Percentiles rank a stretch among this genome's conserved stretches.
These are phyloP conservation scores for Anabacerthia variegaticeps DNA, from an alignment of 2,797 vertebrate species.

Conservation along the genomic window DNA sequence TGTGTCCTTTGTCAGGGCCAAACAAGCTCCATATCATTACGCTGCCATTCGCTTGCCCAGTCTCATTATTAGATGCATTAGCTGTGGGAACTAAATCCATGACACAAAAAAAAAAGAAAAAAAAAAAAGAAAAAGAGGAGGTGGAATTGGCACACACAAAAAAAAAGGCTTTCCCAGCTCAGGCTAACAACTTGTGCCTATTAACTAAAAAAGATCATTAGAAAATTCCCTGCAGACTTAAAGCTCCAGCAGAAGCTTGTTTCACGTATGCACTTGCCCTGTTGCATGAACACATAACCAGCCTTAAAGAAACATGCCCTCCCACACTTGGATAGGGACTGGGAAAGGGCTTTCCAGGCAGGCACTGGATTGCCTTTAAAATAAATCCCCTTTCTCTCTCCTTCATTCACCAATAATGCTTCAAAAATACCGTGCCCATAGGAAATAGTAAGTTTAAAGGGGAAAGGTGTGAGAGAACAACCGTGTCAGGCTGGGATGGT, in stretches of 20 bases:
- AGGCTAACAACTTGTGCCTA: slow-evolving; percentile 76
- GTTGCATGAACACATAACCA: slow-evolving; percentile 22
- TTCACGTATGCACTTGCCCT: slow-evolving; percentile 60
- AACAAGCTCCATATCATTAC: slow-evolving; percentile 73
- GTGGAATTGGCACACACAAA: slow-evolving; percentile 71
- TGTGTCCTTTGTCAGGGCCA: slow-evolving; percentile 75
- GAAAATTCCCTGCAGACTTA: slow-evolving; percentile 68
- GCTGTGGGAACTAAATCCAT: slow-evolving; percentile 79
- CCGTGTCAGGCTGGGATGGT: not conserved
- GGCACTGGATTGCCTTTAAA: not conserved
- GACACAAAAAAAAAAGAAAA: slow-evolving; percentile 46
- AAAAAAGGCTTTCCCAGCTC: slow-evolving; percentile 74
- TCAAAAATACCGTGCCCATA: not conserved
- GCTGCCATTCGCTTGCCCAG: slow-evolving; percentile 59
- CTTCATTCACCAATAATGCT: not conserved
- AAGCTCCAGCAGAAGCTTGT: slow-evolving; percentile 20
- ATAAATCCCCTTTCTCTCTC: not conserved
- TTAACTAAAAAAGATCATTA: slow-evolving; percentile 77
- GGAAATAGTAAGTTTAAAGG: not conserved
- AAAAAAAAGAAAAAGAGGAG: not conserved
- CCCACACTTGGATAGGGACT: not conserved
- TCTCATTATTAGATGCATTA: slow-evolving; percentile 77
- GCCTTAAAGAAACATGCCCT: slow-evolving; percentile 57
- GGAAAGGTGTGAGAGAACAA: not conserved
- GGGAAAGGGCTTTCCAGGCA: not conserved